Evolutionary conservation across 2,797 vertebrate genomes (phyloP).

Genomic region (Anguilla pacifica): DNA sequence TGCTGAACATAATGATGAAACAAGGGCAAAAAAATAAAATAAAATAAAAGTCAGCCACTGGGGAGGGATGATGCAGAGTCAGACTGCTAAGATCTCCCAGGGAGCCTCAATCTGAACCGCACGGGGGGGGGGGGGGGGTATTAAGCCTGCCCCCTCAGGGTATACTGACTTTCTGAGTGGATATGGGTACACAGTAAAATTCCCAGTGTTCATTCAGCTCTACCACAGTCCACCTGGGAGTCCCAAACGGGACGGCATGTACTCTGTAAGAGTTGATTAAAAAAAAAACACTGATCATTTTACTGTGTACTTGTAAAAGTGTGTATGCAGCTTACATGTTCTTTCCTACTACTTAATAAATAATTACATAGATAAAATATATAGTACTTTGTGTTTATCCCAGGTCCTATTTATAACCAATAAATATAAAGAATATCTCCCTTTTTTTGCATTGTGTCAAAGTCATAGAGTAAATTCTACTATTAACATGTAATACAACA

Average conservation of each 20-base stretch:
- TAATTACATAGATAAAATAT: constrained; percentile 66
- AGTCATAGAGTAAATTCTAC: constrained; percentile 62
- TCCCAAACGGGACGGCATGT: too few species aligned
- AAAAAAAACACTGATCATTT: neutral
- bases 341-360: constrained; percentile 41
- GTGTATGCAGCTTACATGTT: constrained; percentile 44
- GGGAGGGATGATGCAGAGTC: neutral
- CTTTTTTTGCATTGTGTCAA: constrained; percentile 54
- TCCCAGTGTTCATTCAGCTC: too few species aligned
- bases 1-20: constrained; percentile 23
- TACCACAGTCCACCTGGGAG: too few species aligned
- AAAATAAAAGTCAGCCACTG: constrained; percentile 1
- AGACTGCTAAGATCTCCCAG: neutral
- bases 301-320: neutral
- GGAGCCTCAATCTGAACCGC: neutral
- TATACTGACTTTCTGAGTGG: constrained; percentile 48
- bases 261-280: neutral
- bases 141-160: constrained; percentile 27
- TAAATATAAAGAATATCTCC: constrained; percentile 58
- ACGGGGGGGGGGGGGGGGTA: neutral
- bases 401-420: constrained; percentile 59
- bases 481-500: constrained; percentile 60
- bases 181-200: constrained; percentile 40
- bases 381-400: constrained; percentile 31
- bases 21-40: constrained; percentile 13